Evolutionary conservation across 2,113 vertebrate genomes (phyloP).

Genomic region (Pteronura brasiliensis): DNA sequence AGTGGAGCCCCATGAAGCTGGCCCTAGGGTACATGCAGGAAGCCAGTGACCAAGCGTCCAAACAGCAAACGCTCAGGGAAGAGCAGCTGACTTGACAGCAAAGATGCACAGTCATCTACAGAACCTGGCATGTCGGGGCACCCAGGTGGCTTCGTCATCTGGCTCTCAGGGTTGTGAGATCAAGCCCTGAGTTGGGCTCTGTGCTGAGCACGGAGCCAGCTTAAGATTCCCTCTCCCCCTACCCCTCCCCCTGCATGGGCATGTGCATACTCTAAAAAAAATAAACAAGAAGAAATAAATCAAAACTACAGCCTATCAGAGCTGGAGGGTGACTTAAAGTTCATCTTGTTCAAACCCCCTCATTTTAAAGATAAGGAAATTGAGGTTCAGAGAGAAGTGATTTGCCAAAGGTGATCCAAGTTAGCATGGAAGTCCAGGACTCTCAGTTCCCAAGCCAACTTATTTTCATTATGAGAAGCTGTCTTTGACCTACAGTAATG

Average conservation of each 20-base stretch:
- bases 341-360: not conserved
- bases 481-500: not conserved
- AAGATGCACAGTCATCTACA: not conserved
- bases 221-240: not conserved
- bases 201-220: not conserved
- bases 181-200: not conserved
- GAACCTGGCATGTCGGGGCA: not conserved
- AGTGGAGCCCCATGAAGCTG: not conserved
- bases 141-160: not conserved
- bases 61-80: not conserved
- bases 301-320: not conserved
- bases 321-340: not conserved
- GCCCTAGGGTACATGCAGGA: not conserved
- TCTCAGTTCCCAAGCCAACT: not conserved
- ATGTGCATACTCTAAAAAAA: not conserved
- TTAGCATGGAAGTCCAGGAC: not conserved
- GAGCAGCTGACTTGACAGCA: not conserved
- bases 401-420: not conserved
- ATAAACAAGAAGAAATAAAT: not conserved
- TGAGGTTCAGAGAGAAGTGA: not conserved
- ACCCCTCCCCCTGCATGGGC: not conserved
- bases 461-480: constrained; percentile 8
- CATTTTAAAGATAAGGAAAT: constrained; percentile 29
- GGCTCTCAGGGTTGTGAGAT: not conserved
- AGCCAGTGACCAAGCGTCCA: not conserved